These are phyloP conservation scores for Altica lythri DNA, from an alignment of 2,888 invertebrate genomes.

Conservation along the genomic window DNA sequence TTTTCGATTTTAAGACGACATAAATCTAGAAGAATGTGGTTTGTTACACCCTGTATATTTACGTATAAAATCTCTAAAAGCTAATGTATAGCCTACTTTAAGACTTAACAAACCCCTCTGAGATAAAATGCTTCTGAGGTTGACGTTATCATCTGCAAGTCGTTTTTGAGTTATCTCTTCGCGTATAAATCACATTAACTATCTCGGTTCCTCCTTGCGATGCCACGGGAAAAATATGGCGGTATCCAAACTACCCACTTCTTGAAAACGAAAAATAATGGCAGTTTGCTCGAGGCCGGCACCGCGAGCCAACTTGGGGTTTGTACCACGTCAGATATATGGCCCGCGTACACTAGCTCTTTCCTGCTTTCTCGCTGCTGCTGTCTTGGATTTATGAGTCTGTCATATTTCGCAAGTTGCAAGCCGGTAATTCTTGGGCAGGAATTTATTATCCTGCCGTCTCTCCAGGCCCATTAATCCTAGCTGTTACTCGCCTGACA, in stretches of 20 bases:
- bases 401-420: slow-evolving; percentile 66
- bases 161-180: slow-evolving; percentile 49
- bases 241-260: slow-evolving; percentile 49
- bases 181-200: slow-evolving; percentile 57
- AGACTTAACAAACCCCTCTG: slow-evolving; percentile 50
- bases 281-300: slow-evolving; percentile 46
- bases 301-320: slow-evolving; percentile 47
- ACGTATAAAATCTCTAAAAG: too few relatives aligned
- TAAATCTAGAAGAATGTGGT: too few relatives aligned
- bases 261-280: slow-evolving; percentile 53
- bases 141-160: slow-evolving; percentile 54
- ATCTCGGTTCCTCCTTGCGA: slow-evolving; percentile 47
- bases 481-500: slow-evolving; percentile 46
- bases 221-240: slow-evolving; percentile 52
- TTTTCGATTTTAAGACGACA: too few relatives aligned
- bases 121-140: slow-evolving; percentile 53
- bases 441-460: slow-evolving; percentile 63
- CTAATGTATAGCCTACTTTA: too few relatives aligned
- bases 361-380: slow-evolving; percentile 51
- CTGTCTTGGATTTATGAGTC: slow-evolving; percentile 61
- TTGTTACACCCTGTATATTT: too few relatives aligned
- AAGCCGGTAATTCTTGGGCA: slow-evolving; percentile 64
- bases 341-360: slow-evolving; percentile 52
- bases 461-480: slow-evolving; percentile 59
- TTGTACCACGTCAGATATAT: slow-evolving; percentile 47